Base-by-base conservation (phyloP, 2,113 vertebrate species). In the Boleophthalmus pectinirostris region DNA sequence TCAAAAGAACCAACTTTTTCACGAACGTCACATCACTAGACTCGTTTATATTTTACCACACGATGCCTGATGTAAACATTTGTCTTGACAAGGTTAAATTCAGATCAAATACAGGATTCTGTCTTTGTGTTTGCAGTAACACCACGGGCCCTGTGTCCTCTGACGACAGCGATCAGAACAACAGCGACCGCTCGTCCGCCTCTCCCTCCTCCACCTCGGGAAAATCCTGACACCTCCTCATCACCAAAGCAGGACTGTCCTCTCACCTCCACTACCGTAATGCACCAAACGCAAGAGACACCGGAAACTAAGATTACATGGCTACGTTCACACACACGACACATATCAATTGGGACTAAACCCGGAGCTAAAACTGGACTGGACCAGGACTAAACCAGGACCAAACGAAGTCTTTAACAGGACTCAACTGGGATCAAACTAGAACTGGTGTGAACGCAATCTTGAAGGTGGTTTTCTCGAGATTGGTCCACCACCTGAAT, bases 81-180 rank as follows among this genome's bases (percentile, higher is more conserved):
- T 10, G 10, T 10, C 10, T 10, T 43, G 38, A 10, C 38, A 43
- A 43, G 38, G 7, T 43, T 43, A 43, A 43, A 43, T 43, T 43
- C 8, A 43, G 8, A 43, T 10, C 38, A 43, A 8, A 43, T 43
- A 43, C 38, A 43, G 7, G 38, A 5, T 43, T 43, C 38, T 43
- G 8, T 25, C 3, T 58, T 58, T 25, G 0, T 15, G 12, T 43
- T 65, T 10, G 29, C 76, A 93, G 91, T 74, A 76, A 72, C 29
- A 60, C 91, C 23, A 60, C 79, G 0, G 77, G 78, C 0, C 81
- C 89, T 21, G 83, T 58, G 0, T 74, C 84, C 5, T 35, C 83
- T 38, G 93, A 92, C 11, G 84, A 87, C 12, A 80, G 84, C 0
- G 91, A 93, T 56, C 90, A 80, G 53, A 78, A 78, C 76, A 93